Conservation (phyloP, 1,140 invertebrate species). For the Pomacea maculata region DNA sequence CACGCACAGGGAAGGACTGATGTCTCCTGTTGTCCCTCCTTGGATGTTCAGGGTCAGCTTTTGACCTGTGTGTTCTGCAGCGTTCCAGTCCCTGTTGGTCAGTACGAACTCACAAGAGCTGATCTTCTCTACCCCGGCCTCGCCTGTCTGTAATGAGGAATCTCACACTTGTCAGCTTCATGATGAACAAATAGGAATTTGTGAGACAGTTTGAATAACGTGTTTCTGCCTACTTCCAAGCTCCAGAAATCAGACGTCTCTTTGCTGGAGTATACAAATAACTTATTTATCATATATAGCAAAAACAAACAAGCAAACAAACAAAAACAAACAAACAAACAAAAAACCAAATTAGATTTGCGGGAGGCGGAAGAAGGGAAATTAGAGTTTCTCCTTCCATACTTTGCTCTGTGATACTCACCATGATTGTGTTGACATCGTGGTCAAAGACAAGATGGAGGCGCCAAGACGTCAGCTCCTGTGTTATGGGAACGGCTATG, state of each 20-base stretch:
- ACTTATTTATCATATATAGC: background rate
- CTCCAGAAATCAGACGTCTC: background rate
- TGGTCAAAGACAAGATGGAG: too few species aligned
- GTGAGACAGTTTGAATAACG: background rate
- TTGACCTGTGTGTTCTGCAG: background rate
- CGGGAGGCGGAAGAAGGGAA: too few species aligned
- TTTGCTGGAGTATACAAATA: background rate
- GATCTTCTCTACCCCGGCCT: background rate
- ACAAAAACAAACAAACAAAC: background rate
- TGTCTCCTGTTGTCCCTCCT: background rate
- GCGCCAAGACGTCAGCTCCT: too few species aligned
- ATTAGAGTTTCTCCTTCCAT: too few species aligned
- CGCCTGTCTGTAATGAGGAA: background rate
- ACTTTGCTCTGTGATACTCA: too few species aligned
- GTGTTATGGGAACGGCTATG: too few species aligned
- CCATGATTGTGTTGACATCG: too few species aligned
- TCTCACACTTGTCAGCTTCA: background rate
- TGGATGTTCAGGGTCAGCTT: background rate
- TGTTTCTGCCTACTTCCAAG: background rate
- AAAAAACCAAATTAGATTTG: too few species aligned
- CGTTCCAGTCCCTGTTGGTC: conserved; percentile 5
- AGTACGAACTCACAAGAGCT: background rate
- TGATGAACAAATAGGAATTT: background rate
- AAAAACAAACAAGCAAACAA: background rate
- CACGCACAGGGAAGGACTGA: conserved; percentile 3